Percentiles rank a stretch among this genome's conserved stretches.
Conservation (phyloP, 2,888 invertebrate genomes). For the Ligdia adustata region DNA sequence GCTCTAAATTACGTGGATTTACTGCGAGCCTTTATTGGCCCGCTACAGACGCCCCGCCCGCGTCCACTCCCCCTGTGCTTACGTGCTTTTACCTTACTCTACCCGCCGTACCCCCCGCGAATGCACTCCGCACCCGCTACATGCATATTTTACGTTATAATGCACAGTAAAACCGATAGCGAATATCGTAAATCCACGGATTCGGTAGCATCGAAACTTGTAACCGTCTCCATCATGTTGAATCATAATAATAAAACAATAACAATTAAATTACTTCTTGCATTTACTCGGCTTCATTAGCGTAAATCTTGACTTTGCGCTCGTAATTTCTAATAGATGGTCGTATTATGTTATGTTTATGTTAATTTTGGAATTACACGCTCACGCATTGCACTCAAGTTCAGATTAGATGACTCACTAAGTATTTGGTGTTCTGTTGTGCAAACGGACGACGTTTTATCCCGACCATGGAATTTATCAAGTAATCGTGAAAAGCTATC, state of each 20-base stretch:
- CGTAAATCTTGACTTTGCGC: constrained; percentile 19
- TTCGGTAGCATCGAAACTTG: constrained; percentile 33
- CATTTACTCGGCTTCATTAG: constrained; percentile 20
- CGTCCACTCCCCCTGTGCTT: constrained; percentile 50
- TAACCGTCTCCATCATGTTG: constrained; percentile 20
- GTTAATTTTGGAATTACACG: constrained; percentile 15
- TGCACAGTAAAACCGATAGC: constrained; percentile 56
- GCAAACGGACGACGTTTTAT: constrained; percentile 56
- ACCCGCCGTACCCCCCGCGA: constrained; percentile 54
- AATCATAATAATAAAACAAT: constrained; percentile 25
- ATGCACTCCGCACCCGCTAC: constrained; percentile 53
- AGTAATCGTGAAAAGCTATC: constrained; percentile 78
- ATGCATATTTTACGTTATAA: constrained; percentile 62
- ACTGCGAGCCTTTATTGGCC: constrained; percentile 82
- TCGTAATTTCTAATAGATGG: constrained; percentile 14
- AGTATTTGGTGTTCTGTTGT: constrained; percentile 39
- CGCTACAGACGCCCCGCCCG: constrained; percentile 64
- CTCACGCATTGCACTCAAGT: constrained; percentile 2
- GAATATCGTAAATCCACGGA: constrained; percentile 43
- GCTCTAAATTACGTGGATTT: constrained; percentile 84
- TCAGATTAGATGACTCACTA: constrained; percentile 59
- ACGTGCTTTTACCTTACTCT: constrained; percentile 33
- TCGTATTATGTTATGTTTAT: constrained; percentile 11
- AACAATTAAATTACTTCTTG: constrained; percentile 23
- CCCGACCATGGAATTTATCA: constrained; percentile 71